phyloP scores from a whole-genome alignment of 2,888 invertebrate species.

The Cryptocheilus praepositus region DNA sequence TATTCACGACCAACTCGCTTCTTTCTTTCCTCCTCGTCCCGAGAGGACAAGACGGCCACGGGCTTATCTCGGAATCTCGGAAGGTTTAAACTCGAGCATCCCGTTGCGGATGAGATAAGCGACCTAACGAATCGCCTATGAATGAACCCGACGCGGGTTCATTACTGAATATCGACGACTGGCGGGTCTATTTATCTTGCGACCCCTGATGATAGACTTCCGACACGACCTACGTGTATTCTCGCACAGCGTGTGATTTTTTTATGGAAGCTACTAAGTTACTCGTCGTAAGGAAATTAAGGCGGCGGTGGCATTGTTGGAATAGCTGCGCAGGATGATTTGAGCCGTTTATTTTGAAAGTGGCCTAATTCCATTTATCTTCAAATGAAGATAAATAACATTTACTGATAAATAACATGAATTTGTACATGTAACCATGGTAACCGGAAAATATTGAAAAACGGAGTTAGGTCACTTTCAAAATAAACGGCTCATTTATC shows the following conservation, averaged over 20 bases:
- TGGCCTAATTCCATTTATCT: too few relatives aligned
- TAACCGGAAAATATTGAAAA: too few relatives aligned
- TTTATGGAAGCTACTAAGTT: too few relatives aligned
- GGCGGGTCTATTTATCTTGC: slow-evolving; percentile 21
- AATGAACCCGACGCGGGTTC: slow-evolving; percentile 37
- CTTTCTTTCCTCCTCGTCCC: slow-evolving; percentile 1
- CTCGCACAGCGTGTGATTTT: not conserved
- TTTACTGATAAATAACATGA: too few relatives aligned
- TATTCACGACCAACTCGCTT: slow-evolving; percentile 37
- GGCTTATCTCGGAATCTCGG: slow-evolving; percentile 51
- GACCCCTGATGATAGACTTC: slow-evolving; percentile 1
- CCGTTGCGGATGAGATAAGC: slow-evolving; percentile 7
- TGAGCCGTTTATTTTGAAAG: too few relatives aligned
- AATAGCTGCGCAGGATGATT: too few relatives aligned
- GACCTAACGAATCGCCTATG: slow-evolving; percentile 38
- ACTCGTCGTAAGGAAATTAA: too few relatives aligned
- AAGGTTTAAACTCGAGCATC: slow-evolving; percentile 55
- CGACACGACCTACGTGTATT: not conserved
- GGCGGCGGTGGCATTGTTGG: too few relatives aligned
- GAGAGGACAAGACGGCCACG: slow-evolving; percentile 9
- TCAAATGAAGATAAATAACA: too few relatives aligned
- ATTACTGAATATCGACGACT: slow-evolving; percentile 26
- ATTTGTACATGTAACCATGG: too few relatives aligned
- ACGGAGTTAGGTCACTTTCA: too few relatives aligned
- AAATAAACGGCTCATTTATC: too few relatives aligned